Conservation (phyloP, 2,888 invertebrate species). For the Melanargia galathea region DNA sequence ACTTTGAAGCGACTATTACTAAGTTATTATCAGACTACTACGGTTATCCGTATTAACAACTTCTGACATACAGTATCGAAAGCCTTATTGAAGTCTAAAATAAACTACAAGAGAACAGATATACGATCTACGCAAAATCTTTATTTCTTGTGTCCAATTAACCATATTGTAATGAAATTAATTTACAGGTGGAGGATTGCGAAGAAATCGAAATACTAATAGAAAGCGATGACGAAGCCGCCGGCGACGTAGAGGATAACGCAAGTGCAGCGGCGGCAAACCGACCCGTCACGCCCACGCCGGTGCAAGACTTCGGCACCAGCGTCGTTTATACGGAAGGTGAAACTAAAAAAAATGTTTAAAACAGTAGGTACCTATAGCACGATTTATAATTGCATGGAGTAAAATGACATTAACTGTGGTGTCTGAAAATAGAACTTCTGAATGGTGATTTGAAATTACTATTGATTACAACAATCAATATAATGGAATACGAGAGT, state of each 20-base stretch:
- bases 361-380: slow-evolving; percentile 12
- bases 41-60: neutral
- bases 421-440: neutral
- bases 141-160: neutral
- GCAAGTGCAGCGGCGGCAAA: slow-evolving; percentile 47
- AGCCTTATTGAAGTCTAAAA: neutral
- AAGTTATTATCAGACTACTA: too few relatives aligned
- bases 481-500: too few relatives aligned
- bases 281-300: slow-evolving; percentile 70
- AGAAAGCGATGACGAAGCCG: slow-evolving; percentile 57
- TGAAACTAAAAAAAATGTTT: slow-evolving; percentile 39
- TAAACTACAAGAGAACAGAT: neutral
- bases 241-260: slow-evolving; percentile 51
- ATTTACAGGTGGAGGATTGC: slow-evolving; percentile 72
- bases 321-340: slow-evolving; percentile 71
- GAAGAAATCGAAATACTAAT: slow-evolving; percentile 74
- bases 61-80: neutral
- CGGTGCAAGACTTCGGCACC: slow-evolving; percentile 73
- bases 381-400: slow-evolving; percentile 14
- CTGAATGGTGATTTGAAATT: neutral
- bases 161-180: neutral
- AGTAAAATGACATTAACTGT: neutral
- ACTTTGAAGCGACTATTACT: too few relatives aligned
- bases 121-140: too few relatives aligned
- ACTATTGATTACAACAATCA: neutral